phyloP scores from a whole-genome alignment of 2,113 vertebrate genomes.

The Anguilla japonica region DNA sequence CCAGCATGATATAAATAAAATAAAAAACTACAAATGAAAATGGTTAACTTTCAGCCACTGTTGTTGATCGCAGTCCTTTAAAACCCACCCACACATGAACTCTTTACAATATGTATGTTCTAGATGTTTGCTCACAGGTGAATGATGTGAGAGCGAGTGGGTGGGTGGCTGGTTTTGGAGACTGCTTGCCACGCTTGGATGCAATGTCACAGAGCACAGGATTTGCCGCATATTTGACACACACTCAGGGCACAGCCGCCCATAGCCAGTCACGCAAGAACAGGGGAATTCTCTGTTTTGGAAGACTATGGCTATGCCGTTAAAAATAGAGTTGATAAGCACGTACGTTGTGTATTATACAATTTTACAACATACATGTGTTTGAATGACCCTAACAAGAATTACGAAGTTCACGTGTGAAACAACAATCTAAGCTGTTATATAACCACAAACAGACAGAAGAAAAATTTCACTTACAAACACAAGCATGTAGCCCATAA shows the following conservation, averaged over 20 bases:
- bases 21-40: neutral
- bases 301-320: neutral
- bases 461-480: neutral
- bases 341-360: neutral
- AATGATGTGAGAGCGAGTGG: constrained; percentile 37
- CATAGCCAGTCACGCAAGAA: constrained; percentile 53
- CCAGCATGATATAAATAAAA: neutral
- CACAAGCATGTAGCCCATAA: neutral
- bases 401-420: neutral
- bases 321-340: constrained; percentile 4
- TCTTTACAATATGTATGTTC: neutral
- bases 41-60: neutral
- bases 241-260: constrained; percentile 34
- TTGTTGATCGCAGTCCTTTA: neutral
- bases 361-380: neutral
- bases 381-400: neutral
- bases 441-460: neutral
- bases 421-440: neutral
- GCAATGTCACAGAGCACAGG: constrained; percentile 52
- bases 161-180: constrained; percentile 47
- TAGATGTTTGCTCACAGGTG: constrained; percentile 50
- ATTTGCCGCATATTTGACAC: constrained; percentile 48
- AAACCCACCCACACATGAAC: neutral
- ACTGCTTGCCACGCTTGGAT: constrained; percentile 40
- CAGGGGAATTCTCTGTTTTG: constrained; percentile 22